Conservation (phyloP, 2,797 vertebrate species). For the Cuculus canorus region DNA sequence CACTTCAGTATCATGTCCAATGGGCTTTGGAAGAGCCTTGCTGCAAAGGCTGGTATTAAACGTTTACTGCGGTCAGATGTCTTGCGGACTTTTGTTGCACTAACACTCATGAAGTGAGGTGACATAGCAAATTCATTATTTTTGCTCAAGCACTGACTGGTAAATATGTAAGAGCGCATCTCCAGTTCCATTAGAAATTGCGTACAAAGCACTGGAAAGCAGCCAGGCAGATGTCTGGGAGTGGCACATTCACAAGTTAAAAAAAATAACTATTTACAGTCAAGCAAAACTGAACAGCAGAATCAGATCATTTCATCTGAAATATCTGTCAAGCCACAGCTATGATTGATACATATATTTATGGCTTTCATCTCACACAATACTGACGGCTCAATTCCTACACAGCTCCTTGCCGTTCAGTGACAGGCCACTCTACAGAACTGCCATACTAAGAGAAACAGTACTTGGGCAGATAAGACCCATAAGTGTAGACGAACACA, state of each 20-base stretch:
- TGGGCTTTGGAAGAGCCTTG: background rate
- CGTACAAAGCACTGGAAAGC: background rate
- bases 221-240: slow-evolving; percentile 30
- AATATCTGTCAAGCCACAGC: background rate
- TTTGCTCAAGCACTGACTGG: background rate
- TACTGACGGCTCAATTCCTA: background rate
- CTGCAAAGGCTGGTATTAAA: background rate
- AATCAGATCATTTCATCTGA: background rate
- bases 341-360: background rate
- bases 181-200: background rate
- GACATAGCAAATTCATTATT: background rate
- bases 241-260: background rate
- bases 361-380: background rate
- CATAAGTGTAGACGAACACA: background rate
- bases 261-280: slow-evolving; percentile 26
- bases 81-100: background rate
- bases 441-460: background rate
- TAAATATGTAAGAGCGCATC: background rate
- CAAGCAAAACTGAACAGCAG: slow-evolving; percentile 21
- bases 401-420: background rate
- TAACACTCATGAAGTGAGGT: background rate
- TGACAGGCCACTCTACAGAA: background rate
- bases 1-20: background rate
- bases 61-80: background rate
- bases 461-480: background rate